phyloP scores from a whole-genome alignment of 2,888 invertebrate species.

The Spialia ferax region DNA sequence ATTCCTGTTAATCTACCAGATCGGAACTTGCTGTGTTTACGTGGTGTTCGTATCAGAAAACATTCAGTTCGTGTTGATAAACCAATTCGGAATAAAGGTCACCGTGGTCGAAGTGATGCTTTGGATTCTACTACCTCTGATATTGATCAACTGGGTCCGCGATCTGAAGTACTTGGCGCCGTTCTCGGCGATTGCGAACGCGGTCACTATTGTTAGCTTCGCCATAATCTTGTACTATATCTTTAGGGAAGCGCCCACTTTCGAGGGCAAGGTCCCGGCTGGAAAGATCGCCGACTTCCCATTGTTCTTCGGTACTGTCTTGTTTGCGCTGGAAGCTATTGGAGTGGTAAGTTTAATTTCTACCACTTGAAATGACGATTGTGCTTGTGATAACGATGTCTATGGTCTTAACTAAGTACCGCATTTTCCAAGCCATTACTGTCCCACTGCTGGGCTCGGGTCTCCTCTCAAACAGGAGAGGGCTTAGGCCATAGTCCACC shows the following conservation, averaged over 20 bases:
- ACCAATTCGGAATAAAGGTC: slow-evolving; percentile 80
- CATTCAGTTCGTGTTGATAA: slow-evolving; percentile 89
- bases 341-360: slow-evolving; percentile 89
- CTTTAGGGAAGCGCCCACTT: slow-evolving; percentile 89
- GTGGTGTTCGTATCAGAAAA: slow-evolving; percentile 97
- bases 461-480: too few relatives aligned
- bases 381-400: too few relatives aligned
- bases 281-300: slow-evolving; percentile 91
- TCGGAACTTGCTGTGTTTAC: slow-evolving; percentile 98
- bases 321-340: slow-evolving; percentile 98
- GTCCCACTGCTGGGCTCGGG: too few relatives aligned
- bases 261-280: slow-evolving; percentile 88
- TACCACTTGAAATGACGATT: too few relatives aligned
- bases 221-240: slow-evolving; percentile 95
- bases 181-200: slow-evolving; percentile 95
- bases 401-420: too few relatives aligned
- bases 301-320: slow-evolving; percentile 97
- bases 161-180: slow-evolving; percentile 96
- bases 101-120: slow-evolving; percentile 90
- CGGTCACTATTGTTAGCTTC: slow-evolving; percentile 93
- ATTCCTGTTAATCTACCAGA: slow-evolving; percentile 94
- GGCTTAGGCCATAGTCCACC: too few relatives aligned
- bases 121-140: slow-evolving; percentile 90
- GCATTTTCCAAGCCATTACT: too few relatives aligned
- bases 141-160: slow-evolving; percentile 93